phyloP scores from a whole-genome alignment of 2,888 invertebrate species.

The Ephialtes manifestator region DNA sequence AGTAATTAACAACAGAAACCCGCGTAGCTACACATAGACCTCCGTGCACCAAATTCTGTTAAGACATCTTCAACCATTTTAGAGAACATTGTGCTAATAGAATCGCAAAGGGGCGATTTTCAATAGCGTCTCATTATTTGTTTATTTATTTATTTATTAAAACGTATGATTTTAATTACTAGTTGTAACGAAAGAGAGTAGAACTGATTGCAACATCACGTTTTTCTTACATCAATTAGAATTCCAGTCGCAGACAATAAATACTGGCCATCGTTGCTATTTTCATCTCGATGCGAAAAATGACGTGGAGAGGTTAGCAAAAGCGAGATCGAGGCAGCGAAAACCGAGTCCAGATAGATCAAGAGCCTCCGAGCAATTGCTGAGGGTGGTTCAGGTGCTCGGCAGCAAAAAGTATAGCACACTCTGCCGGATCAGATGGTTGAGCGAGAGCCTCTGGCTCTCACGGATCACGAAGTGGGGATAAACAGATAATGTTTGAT shows the following conservation, averaged over 20 bases:
- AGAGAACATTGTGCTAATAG: no score
- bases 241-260: not conserved
- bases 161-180: no score
- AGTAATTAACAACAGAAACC: no score
- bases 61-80: no score
- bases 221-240: not conserved
- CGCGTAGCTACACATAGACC: no score
- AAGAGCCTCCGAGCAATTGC: not conserved
- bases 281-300: not conserved
- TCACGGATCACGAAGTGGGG: slow-evolving; percentile 63
- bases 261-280: not conserved
- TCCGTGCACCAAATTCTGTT: no score
- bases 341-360: not conserved
- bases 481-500: slow-evolving; percentile 78
- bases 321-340: not conserved
- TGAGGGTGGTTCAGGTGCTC: slow-evolving; percentile 11
- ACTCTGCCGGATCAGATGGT: slow-evolving; percentile 9
- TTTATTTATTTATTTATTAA: no score
- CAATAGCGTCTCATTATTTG: no score
- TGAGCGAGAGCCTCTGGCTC: slow-evolving; percentile 28
- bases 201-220: no score
- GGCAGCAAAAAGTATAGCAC: slow-evolving; percentile 32
- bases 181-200: no score
- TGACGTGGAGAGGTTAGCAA: not conserved
- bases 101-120: no score